Base-by-base conservation (phyloP, 2,797 vertebrate species). In the Peromyscus aztecus region DNA sequence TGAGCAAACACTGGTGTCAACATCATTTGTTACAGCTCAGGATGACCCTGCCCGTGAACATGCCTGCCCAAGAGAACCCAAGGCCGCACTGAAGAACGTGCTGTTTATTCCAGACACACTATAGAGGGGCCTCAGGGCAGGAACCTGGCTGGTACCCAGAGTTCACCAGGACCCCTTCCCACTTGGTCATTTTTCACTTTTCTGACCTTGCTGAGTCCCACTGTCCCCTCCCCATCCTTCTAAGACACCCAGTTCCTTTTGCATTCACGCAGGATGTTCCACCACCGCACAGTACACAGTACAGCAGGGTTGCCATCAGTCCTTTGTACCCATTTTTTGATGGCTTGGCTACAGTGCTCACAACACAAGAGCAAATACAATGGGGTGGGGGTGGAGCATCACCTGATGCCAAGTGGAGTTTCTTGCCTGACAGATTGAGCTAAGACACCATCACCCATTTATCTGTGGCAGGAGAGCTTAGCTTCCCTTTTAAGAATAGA, bases 341-440 rank as follows among this genome's bases (percentile, higher is more conserved):
- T 13, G 77, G 24, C 34, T 87, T 71, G 29, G 37, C 29, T 19
- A 23, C 23, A 52, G 17, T 10, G 23, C 67, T 29, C 27, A 69
- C 37, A 63, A 52, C 9, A 16, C 29, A 81, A n/a, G 57, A 71
- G 23, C 40, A 76, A 65, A 71, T 2, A 69, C 24, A 19, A 10
- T 37, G 31, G 59, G 24, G 17, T 37, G 31, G 59, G 14, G 24
- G 21, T 11, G 6, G 37, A n/a, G 14, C 3, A 1, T 29, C 3
- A 24, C 8, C 10, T 0, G 24, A 16, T 2, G 12, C 29, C 43
- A 0, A 0, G 17, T 21, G 16, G 52, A 81, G 34, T 46, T 89
- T 82, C 40, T 16, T n/a, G 23, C 59, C 55, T 9, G 2, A 31
- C 4, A 78, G 55, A 43, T 43, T n/a, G 11, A 9, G 11, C 52